Conservation (phyloP, 2,113 vertebrate genomes). For the Neopipo cinnamomea region DNA sequence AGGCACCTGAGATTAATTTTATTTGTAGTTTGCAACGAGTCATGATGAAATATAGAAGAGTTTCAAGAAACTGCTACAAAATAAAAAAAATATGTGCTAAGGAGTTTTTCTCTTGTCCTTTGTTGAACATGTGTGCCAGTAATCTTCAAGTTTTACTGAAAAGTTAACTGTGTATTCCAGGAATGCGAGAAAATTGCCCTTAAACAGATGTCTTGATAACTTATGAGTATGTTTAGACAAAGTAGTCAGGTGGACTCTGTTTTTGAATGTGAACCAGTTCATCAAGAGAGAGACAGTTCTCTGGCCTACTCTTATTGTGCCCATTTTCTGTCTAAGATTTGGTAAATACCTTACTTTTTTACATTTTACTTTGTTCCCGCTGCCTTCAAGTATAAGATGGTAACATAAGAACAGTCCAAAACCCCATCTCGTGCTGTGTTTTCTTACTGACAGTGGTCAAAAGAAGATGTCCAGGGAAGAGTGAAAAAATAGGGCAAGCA, state of each 20-base stretch:
- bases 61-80: background rate
- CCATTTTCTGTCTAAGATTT: background rate
- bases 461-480: background rate
- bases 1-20: background rate
- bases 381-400: background rate
- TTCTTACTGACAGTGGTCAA: background rate
- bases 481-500: background rate
- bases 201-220: background rate
- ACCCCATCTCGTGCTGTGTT: background rate
- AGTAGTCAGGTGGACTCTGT: background rate
- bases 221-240: background rate
- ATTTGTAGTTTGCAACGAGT: background rate
- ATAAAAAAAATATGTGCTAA: background rate
- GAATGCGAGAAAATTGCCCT: background rate
- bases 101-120: background rate
- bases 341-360: background rate
- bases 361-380: background rate
- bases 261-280: background rate
- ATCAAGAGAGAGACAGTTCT: background rate
- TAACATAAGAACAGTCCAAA: background rate
- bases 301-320: rapidly evolving
- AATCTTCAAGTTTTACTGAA: background rate
- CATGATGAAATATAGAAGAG: background rate
- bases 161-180: background rate
- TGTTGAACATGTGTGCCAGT: background rate